Conservation (phyloP, 2,113 vertebrate genomes). For the Taxidea taxus region DNA sequence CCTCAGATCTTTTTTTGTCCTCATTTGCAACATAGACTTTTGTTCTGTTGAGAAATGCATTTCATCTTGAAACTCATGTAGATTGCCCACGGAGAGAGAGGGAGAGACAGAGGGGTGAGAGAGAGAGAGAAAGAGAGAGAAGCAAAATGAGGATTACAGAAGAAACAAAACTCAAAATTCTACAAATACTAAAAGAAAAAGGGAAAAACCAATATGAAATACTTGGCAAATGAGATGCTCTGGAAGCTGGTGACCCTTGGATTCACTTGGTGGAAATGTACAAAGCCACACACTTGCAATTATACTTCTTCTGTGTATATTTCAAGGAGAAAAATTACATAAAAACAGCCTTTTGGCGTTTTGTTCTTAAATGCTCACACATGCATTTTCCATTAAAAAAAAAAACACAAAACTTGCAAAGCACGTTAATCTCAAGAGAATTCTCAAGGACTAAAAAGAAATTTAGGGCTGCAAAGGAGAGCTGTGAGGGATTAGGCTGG, state of each 20-base stretch:
- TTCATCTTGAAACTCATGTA: neutral
- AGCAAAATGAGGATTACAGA: neutral
- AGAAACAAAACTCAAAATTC: neutral
- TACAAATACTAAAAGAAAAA: neutral
- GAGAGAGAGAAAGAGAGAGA: no score
- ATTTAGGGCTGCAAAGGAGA: neutral
- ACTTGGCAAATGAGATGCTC: neutral
- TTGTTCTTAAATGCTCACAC: neutral
- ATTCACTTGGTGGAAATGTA: neutral
- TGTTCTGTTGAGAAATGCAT: neutral
- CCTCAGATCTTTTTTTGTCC: neutral
- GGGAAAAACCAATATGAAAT: no score
- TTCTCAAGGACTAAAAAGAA: neutral
- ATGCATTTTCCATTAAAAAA: neutral
- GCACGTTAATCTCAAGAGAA: rapidly evolving
- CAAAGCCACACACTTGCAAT: neutral
- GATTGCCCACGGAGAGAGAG: neutral
- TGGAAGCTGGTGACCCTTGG: neutral
- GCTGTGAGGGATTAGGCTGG: rapidly evolving
- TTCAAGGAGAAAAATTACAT: neutral
- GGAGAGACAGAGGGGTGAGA: no score
- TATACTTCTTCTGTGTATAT: neutral
- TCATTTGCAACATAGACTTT: neutral
- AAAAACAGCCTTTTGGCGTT: neutral
- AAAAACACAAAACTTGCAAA: neutral